Percentiles rank a stretch among this genome's conserved stretches.
Evolutionary conservation across 2,113 vertebrate genomes (phyloP).

Genomic region (Limnothrissa miodon): DNA sequence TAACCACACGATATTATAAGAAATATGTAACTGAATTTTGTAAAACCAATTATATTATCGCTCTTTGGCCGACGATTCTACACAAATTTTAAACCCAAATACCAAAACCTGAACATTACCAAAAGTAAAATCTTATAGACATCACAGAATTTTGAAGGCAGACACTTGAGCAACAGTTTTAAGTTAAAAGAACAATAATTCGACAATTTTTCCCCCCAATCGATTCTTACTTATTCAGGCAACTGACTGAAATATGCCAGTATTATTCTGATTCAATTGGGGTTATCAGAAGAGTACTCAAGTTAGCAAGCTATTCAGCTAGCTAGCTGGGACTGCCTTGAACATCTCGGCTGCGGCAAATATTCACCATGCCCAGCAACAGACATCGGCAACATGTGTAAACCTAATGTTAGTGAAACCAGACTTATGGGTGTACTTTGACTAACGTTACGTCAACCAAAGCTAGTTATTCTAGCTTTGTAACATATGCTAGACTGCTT

Average conservation of each 20-base stretch:
- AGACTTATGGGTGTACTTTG: neutral
- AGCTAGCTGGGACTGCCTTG: neutral
- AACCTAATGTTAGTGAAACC: neutral
- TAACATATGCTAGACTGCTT: too few relatives aligned
- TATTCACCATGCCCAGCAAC: neutral
- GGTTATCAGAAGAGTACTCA: neutral
- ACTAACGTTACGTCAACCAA: neutral
- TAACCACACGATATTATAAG: too few relatives aligned
- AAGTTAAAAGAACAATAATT: neutral
- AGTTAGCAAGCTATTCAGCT: conserved; percentile 7
- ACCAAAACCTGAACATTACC: too few relatives aligned
- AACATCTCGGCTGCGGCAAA: neutral
- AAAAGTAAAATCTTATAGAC: too few relatives aligned
- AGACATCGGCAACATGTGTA: neutral
- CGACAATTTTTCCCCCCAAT: neutral
- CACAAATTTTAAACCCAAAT: neutral
- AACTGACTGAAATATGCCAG: neutral
- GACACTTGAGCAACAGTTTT: neutral
- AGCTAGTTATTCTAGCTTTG: neutral
- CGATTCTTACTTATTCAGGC: neutral
- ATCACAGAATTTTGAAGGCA: neutral
- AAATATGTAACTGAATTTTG: neutral
- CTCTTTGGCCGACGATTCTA: neutral
- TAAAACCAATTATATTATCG: neutral
- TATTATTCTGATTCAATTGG: too few relatives aligned